Evolutionary conservation across 2,797 vertebrate species (phyloP).

Genomic region (Chelidonichthys spinosus): DNA sequence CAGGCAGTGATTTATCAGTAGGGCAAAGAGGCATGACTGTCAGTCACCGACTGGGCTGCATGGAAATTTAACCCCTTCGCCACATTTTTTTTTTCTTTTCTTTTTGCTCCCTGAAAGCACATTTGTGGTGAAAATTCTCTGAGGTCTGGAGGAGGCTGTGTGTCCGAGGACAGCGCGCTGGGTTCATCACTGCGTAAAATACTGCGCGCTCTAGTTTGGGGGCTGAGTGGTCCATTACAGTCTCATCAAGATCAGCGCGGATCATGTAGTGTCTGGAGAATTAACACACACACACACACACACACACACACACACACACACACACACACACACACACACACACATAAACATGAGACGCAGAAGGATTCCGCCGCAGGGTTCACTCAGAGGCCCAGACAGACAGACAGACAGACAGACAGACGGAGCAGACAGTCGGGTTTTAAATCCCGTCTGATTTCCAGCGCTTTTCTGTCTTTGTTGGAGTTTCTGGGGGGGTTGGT

Average conservation of each 20-base stretch:
- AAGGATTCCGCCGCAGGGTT: slow-evolving; percentile 48
- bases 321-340: too few species aligned
- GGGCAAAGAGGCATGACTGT: slow-evolving; percentile 47
- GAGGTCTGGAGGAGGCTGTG: neutral
- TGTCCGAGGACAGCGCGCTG: slow-evolving; percentile 7
- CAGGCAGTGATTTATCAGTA: slow-evolving; percentile 32
- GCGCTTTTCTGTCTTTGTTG: slow-evolving; percentile 67
- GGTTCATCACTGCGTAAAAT: slow-evolving; percentile 50
- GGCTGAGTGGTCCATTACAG: slow-evolving; percentile 5
- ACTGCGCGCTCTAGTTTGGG: slow-evolving; percentile 37
- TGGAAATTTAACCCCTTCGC: slow-evolving; percentile 45
- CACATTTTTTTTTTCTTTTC: neutral
- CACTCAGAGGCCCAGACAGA: slow-evolving; percentile 39
- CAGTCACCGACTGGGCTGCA: slow-evolving; percentile 45
- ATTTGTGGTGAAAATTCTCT: neutral
- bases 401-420: slow-evolving; percentile 9
- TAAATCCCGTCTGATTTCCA: slow-evolving; percentile 72
- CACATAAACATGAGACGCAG: neutral
- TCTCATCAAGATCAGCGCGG: slow-evolving; percentile 23
- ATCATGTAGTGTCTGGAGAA: slow-evolving; percentile 35
- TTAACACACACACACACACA: neutral
- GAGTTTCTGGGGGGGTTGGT: slow-evolving; percentile 53
- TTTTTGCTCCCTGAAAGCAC: neutral
- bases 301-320: too few species aligned
- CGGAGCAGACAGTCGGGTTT: slow-evolving; percentile 45